Percentiles rank a stretch among this genome's conserved stretches.
These are phyloP conservation scores for Melanaphis sacchari DNA, from an alignment of 1,140 invertebrate genomes.

Conservation along the genomic window DNA sequence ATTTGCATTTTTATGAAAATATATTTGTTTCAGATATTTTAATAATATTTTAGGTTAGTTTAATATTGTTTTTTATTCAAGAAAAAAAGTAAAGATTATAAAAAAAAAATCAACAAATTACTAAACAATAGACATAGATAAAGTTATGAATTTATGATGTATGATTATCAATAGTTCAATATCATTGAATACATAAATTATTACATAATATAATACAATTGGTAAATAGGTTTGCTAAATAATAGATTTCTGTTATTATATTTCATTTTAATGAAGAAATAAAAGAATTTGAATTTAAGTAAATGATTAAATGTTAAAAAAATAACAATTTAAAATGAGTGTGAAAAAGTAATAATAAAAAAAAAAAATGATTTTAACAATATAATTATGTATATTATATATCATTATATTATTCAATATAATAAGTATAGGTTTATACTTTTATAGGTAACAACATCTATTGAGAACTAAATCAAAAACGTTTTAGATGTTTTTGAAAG, in stretches of 20 bases:
- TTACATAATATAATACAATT: background rate
- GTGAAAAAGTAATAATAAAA: background rate
- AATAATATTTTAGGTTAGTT: background rate
- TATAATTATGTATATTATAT: no score
- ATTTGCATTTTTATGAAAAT: background rate
- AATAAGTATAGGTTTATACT: no score
- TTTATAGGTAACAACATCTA: no score
- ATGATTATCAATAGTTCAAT: background rate
- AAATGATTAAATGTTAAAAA: background rate
- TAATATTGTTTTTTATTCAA: background rate
- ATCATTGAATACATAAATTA: background rate
- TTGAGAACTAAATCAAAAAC: no score
- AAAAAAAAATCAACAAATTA: background rate
- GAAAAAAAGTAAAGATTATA: background rate
- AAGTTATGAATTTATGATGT: background rate
- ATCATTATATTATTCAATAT: background rate
- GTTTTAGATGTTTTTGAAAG: background rate
- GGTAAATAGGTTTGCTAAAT: background rate
- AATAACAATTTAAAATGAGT: background rate
- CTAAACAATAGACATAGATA: background rate
- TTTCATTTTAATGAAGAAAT: background rate
- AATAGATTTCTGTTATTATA: background rate
- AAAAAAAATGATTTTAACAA: background rate
- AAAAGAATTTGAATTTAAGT: background rate
- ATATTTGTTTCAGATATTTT: background rate